Evolutionary conservation across 2,797 vertebrate genomes (phyloP).

Genomic region (Myotis pilosus): DNA sequence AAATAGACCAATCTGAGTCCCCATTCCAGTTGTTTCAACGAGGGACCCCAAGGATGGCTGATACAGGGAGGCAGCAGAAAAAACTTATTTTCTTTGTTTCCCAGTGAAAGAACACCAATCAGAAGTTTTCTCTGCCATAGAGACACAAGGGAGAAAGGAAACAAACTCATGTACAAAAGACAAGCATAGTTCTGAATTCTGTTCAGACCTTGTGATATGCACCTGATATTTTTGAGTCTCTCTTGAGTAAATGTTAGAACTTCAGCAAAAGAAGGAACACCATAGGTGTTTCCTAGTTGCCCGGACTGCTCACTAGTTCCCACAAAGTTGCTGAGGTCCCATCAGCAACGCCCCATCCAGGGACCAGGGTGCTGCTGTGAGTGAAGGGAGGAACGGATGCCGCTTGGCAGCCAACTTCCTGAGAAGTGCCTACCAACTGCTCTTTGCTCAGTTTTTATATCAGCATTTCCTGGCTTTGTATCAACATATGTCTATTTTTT

Average conservation of each 20-base stretch:
- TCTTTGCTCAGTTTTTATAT: neutral
- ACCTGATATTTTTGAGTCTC: slow-evolving; percentile 20
- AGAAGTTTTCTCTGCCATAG: slow-evolving; percentile 65
- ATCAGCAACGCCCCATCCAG: neutral
- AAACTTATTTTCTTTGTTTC: slow-evolving; percentile 55
- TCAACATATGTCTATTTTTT: neutral
- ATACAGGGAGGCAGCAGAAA: slow-evolving; percentile 1
- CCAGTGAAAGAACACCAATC: slow-evolving; percentile 48
- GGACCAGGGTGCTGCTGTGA: neutral
- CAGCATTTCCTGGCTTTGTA: neutral
- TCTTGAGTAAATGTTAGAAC: slow-evolving; percentile 22
- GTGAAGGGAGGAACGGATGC: neutral
- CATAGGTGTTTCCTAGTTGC: neutral
- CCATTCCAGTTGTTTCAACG: neutral
- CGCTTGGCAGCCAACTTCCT: neutral
- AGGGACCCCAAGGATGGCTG: neutral
- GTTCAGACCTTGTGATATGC: slow-evolving; percentile 8
- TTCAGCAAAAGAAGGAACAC: neutral
- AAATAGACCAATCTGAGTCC: slow-evolving; percentile 38
- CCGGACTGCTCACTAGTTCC: neutral
- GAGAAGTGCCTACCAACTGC: neutral
- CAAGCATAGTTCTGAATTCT: slow-evolving; percentile 53
- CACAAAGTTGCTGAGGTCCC: neutral
- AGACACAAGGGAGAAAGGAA: slow-evolving; percentile 40
- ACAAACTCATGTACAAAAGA: slow-evolving; percentile 21